Percentiles rank a stretch among this genome's conserved stretches.
Conservation (phyloP, 2,888 invertebrate species). For the Halocaridina rubra region DNA sequence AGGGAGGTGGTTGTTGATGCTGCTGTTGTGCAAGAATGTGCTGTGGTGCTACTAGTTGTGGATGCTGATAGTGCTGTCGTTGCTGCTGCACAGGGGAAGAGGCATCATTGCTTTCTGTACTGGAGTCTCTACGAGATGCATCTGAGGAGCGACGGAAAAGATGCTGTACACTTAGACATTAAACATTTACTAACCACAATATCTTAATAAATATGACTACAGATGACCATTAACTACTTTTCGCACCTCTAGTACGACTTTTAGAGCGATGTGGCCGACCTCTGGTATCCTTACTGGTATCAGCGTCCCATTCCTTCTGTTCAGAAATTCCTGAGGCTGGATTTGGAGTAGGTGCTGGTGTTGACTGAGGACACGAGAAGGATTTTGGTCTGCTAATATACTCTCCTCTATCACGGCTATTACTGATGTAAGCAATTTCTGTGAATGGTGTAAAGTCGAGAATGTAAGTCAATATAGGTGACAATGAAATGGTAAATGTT, state of each 20-base stretch:
- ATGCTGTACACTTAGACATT: no score
- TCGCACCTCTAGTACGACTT: slow-evolving; percentile 41
- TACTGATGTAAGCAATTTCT: slow-evolving; percentile 42
- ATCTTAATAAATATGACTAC: no score
- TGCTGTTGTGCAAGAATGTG: background rate
- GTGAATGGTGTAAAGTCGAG: background rate
- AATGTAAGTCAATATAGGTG: background rate
- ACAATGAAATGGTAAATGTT: no score
- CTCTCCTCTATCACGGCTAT: background rate
- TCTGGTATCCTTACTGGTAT: slow-evolving; percentile 34
- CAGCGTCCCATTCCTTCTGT: slow-evolving; percentile 26
- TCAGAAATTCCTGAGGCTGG: background rate
- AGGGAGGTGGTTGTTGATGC: background rate
- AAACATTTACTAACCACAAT: no score
- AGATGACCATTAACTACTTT: no score
- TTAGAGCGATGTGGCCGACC: slow-evolving; percentile 28
- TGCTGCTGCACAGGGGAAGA: slow-evolving; percentile 39
- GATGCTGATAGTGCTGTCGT: slow-evolving; percentile 43
- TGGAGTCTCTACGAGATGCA: slow-evolving; percentile 20
- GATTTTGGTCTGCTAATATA: slow-evolving; percentile 35
- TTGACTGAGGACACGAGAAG: slow-evolving; percentile 24
- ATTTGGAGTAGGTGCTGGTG: background rate
- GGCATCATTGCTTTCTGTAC: slow-evolving; percentile 41
- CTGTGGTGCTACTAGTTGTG: background rate
- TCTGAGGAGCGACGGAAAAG: background rate